These are phyloP conservation scores for Volucella bombylans DNA, from an alignment of 2,888 invertebrate genomes.

Conservation along the genomic window DNA sequence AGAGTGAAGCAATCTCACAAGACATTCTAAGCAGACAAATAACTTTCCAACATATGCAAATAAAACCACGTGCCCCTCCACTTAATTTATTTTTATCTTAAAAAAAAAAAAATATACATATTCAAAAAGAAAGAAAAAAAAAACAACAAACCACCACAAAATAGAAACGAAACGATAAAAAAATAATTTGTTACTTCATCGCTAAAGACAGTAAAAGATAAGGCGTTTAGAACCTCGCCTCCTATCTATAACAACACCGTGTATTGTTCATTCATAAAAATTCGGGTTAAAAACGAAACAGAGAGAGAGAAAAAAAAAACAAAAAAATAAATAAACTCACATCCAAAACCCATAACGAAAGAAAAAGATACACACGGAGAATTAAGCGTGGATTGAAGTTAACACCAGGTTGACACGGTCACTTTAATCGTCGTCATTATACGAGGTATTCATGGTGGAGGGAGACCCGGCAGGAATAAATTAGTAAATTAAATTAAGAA, in stretches of 20 bases:
- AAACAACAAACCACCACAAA: neutral
- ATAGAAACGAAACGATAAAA: neutral
- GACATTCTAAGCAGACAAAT: no score
- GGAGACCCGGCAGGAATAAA: constrained; percentile 47
- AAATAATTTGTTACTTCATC: constrained; percentile 19
- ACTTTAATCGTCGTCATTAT: neutral
- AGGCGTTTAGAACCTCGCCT: constrained; percentile 3
- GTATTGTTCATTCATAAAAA: constrained; percentile 59
- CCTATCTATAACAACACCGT: constrained; percentile 11
- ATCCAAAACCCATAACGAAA: neutral
- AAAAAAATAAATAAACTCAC: neutral
- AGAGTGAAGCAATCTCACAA: no score
- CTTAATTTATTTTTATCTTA: no score
- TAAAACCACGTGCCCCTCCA: no score
- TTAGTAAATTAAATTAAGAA: constrained; percentile 63
- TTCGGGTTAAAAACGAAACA: neutral
- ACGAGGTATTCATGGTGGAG: constrained; percentile 10
- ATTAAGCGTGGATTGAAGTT: constrained; percentile 36
- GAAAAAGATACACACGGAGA: neutral
- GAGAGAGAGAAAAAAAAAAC: neutral
- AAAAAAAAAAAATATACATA: no score
- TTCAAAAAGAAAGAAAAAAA: neutral
- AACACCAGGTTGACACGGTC: constrained; percentile 43
- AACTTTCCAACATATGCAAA: no score
- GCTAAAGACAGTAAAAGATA: constrained; percentile 6